phyloP scores from a whole-genome alignment of 2,888 invertebrate genomes.

The Parascotia fuliginaria region DNA sequence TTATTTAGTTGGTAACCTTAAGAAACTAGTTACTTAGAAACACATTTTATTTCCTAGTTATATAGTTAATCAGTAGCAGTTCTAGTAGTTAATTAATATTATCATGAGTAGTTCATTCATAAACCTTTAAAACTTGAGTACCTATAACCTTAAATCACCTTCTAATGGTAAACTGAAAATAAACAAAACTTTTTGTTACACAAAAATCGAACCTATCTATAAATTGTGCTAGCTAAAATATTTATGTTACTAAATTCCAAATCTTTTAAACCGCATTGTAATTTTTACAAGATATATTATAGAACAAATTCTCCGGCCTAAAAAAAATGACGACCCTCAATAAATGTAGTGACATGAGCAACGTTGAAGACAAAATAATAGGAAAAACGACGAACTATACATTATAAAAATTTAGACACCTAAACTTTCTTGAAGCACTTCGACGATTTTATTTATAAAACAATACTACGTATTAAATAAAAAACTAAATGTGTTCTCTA shows the following conservation, averaged over 20 bases:
- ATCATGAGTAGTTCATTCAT: not conserved
- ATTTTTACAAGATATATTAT: not conserved
- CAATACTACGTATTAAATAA: slow-evolving; percentile 30
- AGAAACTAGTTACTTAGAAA: not conserved
- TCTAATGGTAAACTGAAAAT: not conserved
- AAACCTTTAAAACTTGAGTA: not conserved
- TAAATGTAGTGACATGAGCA: not conserved
- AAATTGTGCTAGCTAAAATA: too few species aligned
- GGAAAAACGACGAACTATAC: slow-evolving; percentile 7
- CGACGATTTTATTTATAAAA: slow-evolving; percentile 34
- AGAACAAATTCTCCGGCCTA: not conserved
- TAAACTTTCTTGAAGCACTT: slow-evolving; percentile 26
- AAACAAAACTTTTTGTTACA: not conserved
- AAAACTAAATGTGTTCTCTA: slow-evolving; percentile 23
- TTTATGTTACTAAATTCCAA: not conserved
- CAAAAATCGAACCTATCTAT: not conserved
- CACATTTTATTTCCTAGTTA: not conserved
- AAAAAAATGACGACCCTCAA: not conserved
- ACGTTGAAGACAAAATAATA: slow-evolving; percentile 14
- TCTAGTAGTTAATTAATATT: not conserved
- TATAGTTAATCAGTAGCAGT: slow-evolving; percentile 1
- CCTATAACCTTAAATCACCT: not conserved
- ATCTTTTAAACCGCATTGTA: not conserved
- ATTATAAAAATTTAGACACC: slow-evolving; percentile 16
- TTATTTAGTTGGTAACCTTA: not conserved